Evolutionary conservation across 2,888 invertebrate genomes (phyloP), one percentile per base, ranked within the genome.

Genomic region (Drosophila stalkeri): DNA sequence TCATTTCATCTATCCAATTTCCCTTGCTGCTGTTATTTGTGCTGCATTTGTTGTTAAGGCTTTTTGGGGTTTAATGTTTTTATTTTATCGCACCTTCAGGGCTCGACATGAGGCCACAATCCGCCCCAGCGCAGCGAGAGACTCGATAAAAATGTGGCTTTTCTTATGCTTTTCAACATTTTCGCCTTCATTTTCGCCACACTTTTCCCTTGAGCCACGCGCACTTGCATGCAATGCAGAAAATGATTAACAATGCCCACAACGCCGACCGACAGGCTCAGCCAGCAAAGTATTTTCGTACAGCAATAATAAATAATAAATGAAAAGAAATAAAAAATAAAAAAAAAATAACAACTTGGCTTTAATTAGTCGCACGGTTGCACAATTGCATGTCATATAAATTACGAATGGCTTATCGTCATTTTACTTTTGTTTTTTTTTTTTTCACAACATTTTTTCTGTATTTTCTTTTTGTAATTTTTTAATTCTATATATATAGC

Each of bases 71-170:
- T 37, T 64, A 43, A 61, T 72, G 61, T 51, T 70, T 69, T 54
- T 73, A 67, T 68, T 83, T 82, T 85, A 85, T 87, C 80, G 87
- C 84, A 84, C 82, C 80, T 84, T 86, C 46, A 66, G 70, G 69
- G 76, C 72, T 49, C 61, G 67, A 60, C 60, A 47, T 9, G 49
- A 23, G 63, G 52, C 64, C 47, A 7, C 27, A 7, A 8, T 1
- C 0, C 52, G 23, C 23, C 60, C 37, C 37, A 57, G 70, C 31
- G 7, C 49, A 31, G 31, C n/a, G 18, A 49, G 47, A 20, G 51
- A 18, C 18, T 33, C 86, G 73, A 73, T 73, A 73, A 79, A 51
- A 51, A 61, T 51, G 33, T 51, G 9, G 51, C 44, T 54, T 73
- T 69, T 60, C 73, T 33, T 59, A 23, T 55, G 41, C 20, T 39